Conservation (phyloP, 2,797 vertebrate species). For the Gastrophryne carolinensis region DNA sequence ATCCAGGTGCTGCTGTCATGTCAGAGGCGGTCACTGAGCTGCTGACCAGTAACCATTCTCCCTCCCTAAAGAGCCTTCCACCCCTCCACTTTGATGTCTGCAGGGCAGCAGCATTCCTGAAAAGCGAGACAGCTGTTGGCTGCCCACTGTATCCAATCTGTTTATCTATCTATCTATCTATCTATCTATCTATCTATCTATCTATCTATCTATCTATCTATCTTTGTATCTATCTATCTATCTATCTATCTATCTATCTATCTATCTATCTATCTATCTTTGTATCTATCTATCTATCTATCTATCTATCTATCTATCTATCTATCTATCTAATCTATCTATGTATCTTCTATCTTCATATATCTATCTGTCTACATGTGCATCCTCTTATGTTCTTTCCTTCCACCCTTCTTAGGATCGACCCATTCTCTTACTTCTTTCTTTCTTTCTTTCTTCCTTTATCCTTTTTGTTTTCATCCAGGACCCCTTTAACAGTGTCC, state of each 20-base stretch:
- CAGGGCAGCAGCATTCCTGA: background rate
- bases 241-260: background rate
- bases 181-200: slow-evolving; percentile 4
- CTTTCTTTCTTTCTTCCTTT: too few relatives aligned
- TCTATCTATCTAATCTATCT: too few relatives aligned
- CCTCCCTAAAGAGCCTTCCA: too few relatives aligned
- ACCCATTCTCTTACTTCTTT: too few relatives aligned
- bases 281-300: background rate
- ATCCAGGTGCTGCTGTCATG: slow-evolving; percentile 31
- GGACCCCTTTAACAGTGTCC: too few relatives aligned
- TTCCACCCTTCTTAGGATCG: too few relatives aligned
- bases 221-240: background rate
- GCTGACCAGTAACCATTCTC: too few relatives aligned
- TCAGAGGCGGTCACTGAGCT: slow-evolving; percentile 17
- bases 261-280: background rate
- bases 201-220: background rate
- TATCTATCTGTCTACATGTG: too few relatives aligned
- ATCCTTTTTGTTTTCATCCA: too few relatives aligned
- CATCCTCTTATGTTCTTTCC: too few relatives aligned
- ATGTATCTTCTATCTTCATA: too few relatives aligned
- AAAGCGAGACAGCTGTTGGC: background rate
- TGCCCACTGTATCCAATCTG: background rate
- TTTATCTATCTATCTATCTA: background rate
- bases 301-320: background rate
- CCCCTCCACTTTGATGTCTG: background rate